Conservation (phyloP, 2,113 vertebrate genomes). For the Etheostoma spectabile region DNA sequence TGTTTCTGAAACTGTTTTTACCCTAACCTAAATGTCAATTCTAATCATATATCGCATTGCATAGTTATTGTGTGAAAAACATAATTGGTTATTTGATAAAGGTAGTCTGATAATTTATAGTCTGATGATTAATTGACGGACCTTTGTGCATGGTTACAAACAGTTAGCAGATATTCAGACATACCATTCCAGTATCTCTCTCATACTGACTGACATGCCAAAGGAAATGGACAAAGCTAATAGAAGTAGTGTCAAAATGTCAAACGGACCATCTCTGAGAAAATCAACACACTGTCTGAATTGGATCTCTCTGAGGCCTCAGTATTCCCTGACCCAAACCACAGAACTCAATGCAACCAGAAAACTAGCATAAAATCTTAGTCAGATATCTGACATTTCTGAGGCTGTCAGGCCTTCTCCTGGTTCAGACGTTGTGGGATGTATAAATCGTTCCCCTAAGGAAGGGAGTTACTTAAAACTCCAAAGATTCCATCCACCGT, state of each 20-base stretch:
- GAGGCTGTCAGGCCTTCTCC: conserved; percentile 72
- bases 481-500: conserved; percentile 38
- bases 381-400: conserved; percentile 76
- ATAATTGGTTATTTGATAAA: conserved; percentile 35
- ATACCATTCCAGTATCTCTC: conserved; percentile 18
- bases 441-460: conserved; percentile 74
- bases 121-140: conserved; percentile 35
- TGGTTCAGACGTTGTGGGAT: conserved; percentile 63
- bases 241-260: conserved; percentile 77
- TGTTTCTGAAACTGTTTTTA: not conserved
- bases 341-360: conserved; percentile 62
- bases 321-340: conserved; percentile 66
- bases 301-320: conserved; percentile 62
- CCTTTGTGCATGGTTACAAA: conserved; percentile 37
- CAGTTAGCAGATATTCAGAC: conserved; percentile 7
- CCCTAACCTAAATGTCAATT: not conserved
- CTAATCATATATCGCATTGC: not conserved
- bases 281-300: conserved; percentile 77
- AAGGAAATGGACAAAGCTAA: conserved; percentile 63
- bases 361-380: conserved; percentile 63
- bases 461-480: conserved; percentile 75
- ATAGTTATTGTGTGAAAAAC: not conserved
- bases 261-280: conserved; percentile 70
- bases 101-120: not conserved
- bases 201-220: conserved; percentile 66